Evolutionary conservation across 2,113 vertebrate genomes (phyloP).

Genomic region (Cyanoliseus patagonus): DNA sequence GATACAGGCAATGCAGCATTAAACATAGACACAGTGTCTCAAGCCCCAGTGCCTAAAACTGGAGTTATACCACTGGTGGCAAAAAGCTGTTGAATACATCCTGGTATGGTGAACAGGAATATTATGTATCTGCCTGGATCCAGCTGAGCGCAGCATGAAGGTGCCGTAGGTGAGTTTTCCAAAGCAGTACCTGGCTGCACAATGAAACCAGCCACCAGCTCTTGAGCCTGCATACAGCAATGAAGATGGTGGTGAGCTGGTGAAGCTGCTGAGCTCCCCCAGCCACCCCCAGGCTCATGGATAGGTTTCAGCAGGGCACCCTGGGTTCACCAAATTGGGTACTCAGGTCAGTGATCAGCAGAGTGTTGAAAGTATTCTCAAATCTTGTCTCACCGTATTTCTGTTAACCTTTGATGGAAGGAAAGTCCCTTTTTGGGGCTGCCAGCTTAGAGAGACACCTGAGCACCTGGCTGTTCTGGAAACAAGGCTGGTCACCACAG

Average conservation of each 20-base stretch:
- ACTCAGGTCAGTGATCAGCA: neutral
- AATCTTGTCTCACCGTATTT: neutral
- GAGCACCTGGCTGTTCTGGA: neutral
- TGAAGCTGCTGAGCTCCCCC: neutral
- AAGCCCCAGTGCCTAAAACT: neutral
- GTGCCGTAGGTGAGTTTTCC: neutral
- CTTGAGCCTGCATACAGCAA: neutral
- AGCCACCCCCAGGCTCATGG: neutral
- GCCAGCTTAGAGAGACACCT: neutral
- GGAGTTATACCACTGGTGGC: neutral
- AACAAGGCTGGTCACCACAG: neutral
- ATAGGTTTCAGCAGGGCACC: neutral
- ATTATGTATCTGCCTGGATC: neutral
- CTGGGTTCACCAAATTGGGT: neutral
- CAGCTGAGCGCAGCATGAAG: fast-evolving
- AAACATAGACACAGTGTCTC: neutral
- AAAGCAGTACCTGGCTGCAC: neutral
- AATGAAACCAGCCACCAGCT: neutral
- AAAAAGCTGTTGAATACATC: neutral
- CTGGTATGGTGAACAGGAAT: neutral
- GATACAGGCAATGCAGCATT: neutral
- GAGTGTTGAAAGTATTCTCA: neutral
- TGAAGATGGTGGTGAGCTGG: neutral
- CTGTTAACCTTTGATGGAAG: neutral
- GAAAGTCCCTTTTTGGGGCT: neutral